Percentiles rank a stretch among this genome's conserved stretches.
Evolutionary conservation across 92 coral and sea anemone genomes (phyloP).

Genomic region (Parazoanthus atlanticus): DNA sequence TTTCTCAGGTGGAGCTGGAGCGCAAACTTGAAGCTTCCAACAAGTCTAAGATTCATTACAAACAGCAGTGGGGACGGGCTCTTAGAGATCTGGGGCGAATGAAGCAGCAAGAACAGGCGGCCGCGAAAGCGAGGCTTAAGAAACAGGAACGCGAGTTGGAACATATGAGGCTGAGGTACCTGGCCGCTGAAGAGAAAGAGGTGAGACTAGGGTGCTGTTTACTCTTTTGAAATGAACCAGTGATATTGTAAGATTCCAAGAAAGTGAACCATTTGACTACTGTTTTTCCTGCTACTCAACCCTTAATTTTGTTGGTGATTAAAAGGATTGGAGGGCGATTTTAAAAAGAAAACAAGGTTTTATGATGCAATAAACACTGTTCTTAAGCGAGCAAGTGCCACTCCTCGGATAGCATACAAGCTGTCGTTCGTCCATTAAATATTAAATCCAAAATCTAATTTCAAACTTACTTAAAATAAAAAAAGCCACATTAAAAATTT

Average conservation of each 20-base stretch:
- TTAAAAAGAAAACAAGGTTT: no score
- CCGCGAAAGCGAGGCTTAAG: slow-evolving; percentile 90
- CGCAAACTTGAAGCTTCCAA: slow-evolving; percentile 93
- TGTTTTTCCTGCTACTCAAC: no score
- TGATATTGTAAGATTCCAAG: not conserved
- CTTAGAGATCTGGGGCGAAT: slow-evolving; percentile 94
- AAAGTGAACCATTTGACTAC: not conserved
- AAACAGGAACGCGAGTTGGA: slow-evolving; percentile 95
- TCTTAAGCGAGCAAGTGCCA: no score
- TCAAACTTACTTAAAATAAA: no score
- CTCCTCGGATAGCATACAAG: no score
- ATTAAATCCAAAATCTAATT: no score
- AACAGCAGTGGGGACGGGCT: slow-evolving; percentile 98
- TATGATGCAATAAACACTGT: no score
- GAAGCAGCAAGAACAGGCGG: slow-evolving; percentile 94
- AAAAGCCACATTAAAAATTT: no score
- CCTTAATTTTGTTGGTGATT: no score
- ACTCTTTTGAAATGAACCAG: not conserved
- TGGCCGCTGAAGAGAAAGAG: slow-evolving; percentile 99
- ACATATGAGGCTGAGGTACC: slow-evolving; percentile 93
- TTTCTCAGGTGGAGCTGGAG: slow-evolving; percentile 77
- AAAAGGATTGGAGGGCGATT: no score
- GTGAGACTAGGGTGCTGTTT: slow-evolving; percentile 40
- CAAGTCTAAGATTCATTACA: slow-evolving; percentile 96
- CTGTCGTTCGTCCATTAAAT: no score